Base-by-base conservation (phyloP, 2,797 vertebrate species). In the Crossoptilon crossoptilon region DNA sequence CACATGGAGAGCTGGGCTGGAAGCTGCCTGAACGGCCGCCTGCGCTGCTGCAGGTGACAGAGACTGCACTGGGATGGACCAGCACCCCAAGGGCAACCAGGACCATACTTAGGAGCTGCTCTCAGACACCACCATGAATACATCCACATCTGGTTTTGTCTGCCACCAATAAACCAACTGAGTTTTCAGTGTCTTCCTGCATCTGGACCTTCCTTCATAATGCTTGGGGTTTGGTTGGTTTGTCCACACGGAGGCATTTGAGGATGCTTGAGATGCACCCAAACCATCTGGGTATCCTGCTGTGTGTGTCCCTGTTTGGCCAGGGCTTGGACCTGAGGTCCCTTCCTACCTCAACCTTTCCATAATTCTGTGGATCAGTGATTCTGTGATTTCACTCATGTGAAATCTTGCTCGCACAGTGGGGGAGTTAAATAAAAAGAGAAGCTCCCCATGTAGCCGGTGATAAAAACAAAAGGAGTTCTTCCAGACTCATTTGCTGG, bases 41-140 rank as follows among this genome's bases (percentile, higher is more conserved):
- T 73, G 79, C 95, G 48, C 59, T 97, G 94, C 90, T 96, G 96
- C 93, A 86, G 63, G 7, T 97, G 93, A 96, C 23, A 39, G 7
- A 1, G 0, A 7, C 10, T 44, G 14, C 1, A 0, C 18, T 31
- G 58, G 23, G 46, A 68, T 1, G 17, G 53, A 48, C 16, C 2
- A 1, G 35, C 9, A 17, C 7, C 31, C 33, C 41, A 55, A 31
- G 11, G 15, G 31, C 29, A 62, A 29, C 37, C 53, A 27, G 33
- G 39, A 2, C 31, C n/a, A 37, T 6, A 1, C 1, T 0, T 4
- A 24, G 24, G 60, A 51, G 33, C 56, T n/a, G 43, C 56, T 74
- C 35, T 59, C 0, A 2, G 68, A 41, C 62, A 21, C 7, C 39
- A 55, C 31, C 0, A 0, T 0, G 1, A 15, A 53, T 53, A 24